phyloP scores from a whole-genome alignment of 2,113 vertebrate species.

The Toxotes chatareus region DNA sequence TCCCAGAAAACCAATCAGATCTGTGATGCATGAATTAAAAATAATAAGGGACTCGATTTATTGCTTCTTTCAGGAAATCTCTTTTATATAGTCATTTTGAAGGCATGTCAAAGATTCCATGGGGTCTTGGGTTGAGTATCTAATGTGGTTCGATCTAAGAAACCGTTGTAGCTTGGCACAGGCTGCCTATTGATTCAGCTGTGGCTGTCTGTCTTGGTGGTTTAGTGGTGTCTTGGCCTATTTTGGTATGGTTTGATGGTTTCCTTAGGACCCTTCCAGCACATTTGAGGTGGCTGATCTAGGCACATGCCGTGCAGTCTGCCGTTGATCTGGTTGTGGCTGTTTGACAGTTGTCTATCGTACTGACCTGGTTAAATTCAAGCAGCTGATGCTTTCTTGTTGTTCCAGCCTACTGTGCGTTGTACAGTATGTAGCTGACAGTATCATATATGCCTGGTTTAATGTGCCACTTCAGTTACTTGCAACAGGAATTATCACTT shows the following conservation, averaged over 20 bases:
- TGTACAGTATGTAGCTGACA: background rate
- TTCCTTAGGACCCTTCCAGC: constrained; percentile 1
- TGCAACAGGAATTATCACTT: no score
- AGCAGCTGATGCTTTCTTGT: constrained; percentile 5
- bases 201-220: constrained; percentile 22
- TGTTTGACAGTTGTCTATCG: constrained; percentile 14
- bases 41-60: background rate
- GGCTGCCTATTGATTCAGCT: constrained; percentile 28
- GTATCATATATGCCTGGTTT: background rate
- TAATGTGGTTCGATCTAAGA: constrained; percentile 14
- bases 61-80: constrained; percentile 21
- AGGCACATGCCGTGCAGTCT: background rate
- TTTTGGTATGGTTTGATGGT: constrained; percentile 3
- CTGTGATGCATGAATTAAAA: background rate
- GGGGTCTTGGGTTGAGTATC: background rate
- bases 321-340: constrained; percentile 4
- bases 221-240: constrained; percentile 13
- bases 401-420: background rate
- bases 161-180: constrained; percentile 20
- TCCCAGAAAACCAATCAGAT: constrained; percentile 8
- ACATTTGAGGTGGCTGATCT: constrained; percentile 29
- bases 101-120: background rate
- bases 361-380: background rate
- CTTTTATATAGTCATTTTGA: background rate
- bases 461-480: background rate